Evolutionary conservation across 2,888 invertebrate species (phyloP).

Genomic region (Ligdia adustata): DNA sequence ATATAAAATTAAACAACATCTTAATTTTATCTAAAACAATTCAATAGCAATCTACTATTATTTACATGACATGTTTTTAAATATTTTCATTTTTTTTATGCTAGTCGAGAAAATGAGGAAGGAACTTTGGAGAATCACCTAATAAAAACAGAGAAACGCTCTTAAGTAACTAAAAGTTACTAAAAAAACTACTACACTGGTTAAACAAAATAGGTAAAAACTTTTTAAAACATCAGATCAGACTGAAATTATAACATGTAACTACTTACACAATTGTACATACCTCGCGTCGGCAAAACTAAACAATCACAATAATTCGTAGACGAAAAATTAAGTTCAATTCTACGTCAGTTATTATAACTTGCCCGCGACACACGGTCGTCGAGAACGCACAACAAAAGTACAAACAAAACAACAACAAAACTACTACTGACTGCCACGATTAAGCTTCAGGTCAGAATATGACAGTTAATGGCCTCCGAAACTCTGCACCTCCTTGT

Average conservation of each 20-base stretch:
- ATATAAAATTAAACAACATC: no score
- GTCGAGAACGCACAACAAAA: slow-evolving; percentile 42
- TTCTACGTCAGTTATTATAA: no score
- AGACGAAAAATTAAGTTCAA: slow-evolving; percentile 2
- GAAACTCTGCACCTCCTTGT: slow-evolving; percentile 87
- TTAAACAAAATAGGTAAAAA: not conserved
- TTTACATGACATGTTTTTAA: slow-evolving; percentile 28
- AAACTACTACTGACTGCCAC: slow-evolving; percentile 44
- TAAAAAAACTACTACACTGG: not conserved
- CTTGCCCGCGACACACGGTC: slow-evolving; percentile 29
- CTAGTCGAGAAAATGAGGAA: slow-evolving; percentile 54
- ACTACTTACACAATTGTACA: not conserved
- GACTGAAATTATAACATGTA: not conserved
- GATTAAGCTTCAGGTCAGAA: slow-evolving; percentile 88
- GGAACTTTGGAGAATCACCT: slow-evolving; percentile 65
- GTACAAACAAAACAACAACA: slow-evolving; percentile 41
- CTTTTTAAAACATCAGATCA: not conserved
- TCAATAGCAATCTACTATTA: no score
- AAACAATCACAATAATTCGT: slow-evolving; percentile 16
- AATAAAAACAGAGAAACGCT: slow-evolving; percentile 42
- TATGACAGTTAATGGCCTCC: slow-evolving; percentile 90
- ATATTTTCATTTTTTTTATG: slow-evolving; percentile 23
- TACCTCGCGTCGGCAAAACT: slow-evolving; percentile 12
- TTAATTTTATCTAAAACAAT: no score
- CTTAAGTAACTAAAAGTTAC: slow-evolving; percentile 12